Evolutionary conservation across 2,113 vertebrate genomes (phyloP).

Genomic region (Gnathonemus longibarbis): DNA sequence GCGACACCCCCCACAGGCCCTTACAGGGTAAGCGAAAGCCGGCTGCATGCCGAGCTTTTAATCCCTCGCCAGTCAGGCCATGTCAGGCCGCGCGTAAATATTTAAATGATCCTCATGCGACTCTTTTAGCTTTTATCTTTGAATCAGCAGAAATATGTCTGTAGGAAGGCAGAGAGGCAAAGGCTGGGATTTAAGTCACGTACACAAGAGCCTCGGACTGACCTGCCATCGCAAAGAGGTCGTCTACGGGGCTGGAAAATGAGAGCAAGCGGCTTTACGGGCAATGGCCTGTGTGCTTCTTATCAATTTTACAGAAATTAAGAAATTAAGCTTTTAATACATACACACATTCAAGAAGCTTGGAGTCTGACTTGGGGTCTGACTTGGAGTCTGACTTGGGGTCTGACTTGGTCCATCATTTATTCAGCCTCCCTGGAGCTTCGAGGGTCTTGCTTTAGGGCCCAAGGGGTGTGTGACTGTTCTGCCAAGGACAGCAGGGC

Average conservation of each 20-base stretch:
- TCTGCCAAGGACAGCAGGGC: not conserved
- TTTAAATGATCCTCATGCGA: not conserved
- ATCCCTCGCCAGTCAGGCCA: not conserved
- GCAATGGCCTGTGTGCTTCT: not conserved
- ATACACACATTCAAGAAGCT: not conserved
- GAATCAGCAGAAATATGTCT: not conserved
- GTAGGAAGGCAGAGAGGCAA: not conserved
- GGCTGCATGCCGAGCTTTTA: not conserved
- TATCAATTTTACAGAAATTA: not conserved
- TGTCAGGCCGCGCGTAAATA: not conserved
- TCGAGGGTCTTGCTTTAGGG: not conserved
- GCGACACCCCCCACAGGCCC: not conserved
- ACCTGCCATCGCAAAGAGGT: not conserved
- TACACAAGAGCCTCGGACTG: not conserved
- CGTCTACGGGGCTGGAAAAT: not conserved
- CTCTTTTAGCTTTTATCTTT: not conserved
- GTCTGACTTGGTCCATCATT: not conserved
- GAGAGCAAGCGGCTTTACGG: not conserved
- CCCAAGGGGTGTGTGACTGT: not conserved
- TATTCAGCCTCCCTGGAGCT: not conserved
- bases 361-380: no score
- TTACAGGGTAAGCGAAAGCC: not conserved
- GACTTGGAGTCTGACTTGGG: no score
- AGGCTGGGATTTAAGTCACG: not conserved
- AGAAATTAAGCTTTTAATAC: not conserved